Percentiles rank a stretch among this genome's conserved stretches.
Evolutionary conservation across 2,888 invertebrate species (phyloP).

Genomic region (Ichneumon xanthorius): DNA sequence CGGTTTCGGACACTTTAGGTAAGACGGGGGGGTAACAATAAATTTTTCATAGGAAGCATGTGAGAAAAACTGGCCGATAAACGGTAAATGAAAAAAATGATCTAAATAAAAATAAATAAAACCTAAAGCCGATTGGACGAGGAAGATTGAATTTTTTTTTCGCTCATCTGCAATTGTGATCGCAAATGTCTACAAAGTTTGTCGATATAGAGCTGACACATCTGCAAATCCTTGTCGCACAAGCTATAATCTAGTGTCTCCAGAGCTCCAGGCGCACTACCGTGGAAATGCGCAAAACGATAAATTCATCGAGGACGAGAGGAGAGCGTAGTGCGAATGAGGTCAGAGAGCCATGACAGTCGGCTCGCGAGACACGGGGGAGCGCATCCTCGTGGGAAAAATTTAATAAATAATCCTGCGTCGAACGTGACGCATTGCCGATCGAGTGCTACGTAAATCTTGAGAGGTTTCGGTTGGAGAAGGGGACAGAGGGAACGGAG

Average conservation of each 20-base stretch:
- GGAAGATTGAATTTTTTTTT: background rate
- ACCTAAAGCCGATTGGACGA: background rate
- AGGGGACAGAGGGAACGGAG: conserved; percentile 18
- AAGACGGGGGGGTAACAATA: background rate
- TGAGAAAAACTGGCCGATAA: background rate
- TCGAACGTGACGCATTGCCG: conserved; percentile 67
- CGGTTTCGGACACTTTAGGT: background rate
- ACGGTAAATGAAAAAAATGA: background rate
- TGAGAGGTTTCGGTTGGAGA: conserved; percentile 29
- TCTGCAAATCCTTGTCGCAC: conserved; percentile 31
- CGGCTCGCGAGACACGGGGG: background rate
- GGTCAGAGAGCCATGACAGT: conserved; percentile 60
- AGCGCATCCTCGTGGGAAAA: conserved; percentile 59
- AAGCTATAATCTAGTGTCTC: conserved; percentile 15
- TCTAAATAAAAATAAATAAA: background rate
- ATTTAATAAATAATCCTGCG: conserved; percentile 67
- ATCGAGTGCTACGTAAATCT: conserved; percentile 62
- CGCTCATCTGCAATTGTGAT: background rate
- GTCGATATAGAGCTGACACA: conserved; percentile 1
- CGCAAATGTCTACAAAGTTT: background rate
- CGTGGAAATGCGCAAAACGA: conserved; percentile 49
- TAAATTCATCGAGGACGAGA: conserved; percentile 59
- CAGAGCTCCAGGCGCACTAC: conserved; percentile 18
- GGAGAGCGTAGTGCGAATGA: conserved; percentile 54
- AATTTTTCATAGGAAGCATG: background rate